Evolutionary conservation across 2,888 invertebrate species (phyloP).

Genomic region (Dicyrtomina minuta): DNA sequence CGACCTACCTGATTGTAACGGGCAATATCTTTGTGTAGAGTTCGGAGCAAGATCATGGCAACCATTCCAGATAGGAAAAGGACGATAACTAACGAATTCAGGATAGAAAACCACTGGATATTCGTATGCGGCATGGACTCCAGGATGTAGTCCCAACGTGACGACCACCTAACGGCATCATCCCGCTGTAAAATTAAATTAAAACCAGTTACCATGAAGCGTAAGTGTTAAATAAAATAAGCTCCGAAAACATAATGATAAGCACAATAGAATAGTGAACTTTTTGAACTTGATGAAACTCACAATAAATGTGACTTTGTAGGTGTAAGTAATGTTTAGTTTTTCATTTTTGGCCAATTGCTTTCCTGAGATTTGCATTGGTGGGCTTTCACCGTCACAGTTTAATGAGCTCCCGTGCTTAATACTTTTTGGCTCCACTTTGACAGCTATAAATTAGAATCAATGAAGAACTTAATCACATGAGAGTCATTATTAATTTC

Average conservation of each 20-base stretch:
- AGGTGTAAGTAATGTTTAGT: conserved; percentile 78
- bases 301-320: conserved; percentile 77
- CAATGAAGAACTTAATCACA: not conserved
- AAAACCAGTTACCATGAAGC: not conserved
- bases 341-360: conserved; percentile 58
- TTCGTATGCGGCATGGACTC: conserved; percentile 98
- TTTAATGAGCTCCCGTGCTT: conserved; percentile 58
- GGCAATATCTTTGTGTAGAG: conserved; percentile 97
- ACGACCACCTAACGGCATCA: conserved; percentile 65
- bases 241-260: not conserved
- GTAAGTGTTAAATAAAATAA: not conserved
- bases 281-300: conserved; percentile 53
- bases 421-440: conserved; percentile 61
- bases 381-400: conserved; percentile 55
- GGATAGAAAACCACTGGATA: conserved; percentile 98
- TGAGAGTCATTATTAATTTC: not conserved
- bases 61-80: conserved; percentile 98
- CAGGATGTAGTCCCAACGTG: conserved; percentile 98
- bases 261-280: not conserved
- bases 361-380: conserved; percentile 68
- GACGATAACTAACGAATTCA: conserved; percentile 96
- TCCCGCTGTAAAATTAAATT: conserved; percentile 25
- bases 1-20: conserved; percentile 79
- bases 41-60: conserved; percentile 96
- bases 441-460: conserved; percentile 58